Conservation (phyloP, 2,888 invertebrate genomes). For the Exocentrus adspersus region DNA sequence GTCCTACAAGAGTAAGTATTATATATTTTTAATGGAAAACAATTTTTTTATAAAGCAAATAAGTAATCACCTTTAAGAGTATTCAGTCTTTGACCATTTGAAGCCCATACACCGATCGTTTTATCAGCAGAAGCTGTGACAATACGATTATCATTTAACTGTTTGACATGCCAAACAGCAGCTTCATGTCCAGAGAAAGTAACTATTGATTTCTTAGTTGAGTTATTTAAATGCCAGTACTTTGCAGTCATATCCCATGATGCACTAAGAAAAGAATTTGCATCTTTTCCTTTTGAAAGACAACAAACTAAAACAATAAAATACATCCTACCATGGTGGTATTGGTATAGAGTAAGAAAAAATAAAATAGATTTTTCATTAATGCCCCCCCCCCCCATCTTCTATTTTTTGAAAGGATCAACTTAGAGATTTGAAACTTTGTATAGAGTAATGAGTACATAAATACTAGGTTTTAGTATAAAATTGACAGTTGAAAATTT, state of each 20-base stretch:
- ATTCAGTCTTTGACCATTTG: conserved; percentile 72
- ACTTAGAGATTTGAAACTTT: no score
- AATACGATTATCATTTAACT: conserved; percentile 68
- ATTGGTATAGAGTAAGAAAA: no score
- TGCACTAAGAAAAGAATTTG: conserved; percentile 78
- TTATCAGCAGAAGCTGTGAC: conserved; percentile 95
- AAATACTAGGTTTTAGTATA: no score
- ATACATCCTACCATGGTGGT: conserved; percentile 14
- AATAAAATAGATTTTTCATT: no score
- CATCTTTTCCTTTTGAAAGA: conserved; percentile 63
- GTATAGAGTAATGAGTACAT: no score
- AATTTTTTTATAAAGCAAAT: no score
- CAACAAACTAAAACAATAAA: conserved; percentile 63
- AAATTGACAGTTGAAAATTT: no score
- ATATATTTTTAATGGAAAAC: no score
- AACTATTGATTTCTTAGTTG: conserved; percentile 64
- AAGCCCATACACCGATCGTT: conserved; percentile 84
- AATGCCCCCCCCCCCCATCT: no score
- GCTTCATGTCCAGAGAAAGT: conserved; percentile 78
- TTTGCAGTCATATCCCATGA: conserved; percentile 94
- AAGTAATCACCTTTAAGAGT: conserved; percentile 75
- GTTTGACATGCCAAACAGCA: conserved; percentile 86
- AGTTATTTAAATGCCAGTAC: conserved; percentile 76
- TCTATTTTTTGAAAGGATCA: no score
- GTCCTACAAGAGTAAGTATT: conserved; percentile 72